Conservation (phyloP, 2,113 vertebrate species). For the Crotophaga sulcirostris region DNA sequence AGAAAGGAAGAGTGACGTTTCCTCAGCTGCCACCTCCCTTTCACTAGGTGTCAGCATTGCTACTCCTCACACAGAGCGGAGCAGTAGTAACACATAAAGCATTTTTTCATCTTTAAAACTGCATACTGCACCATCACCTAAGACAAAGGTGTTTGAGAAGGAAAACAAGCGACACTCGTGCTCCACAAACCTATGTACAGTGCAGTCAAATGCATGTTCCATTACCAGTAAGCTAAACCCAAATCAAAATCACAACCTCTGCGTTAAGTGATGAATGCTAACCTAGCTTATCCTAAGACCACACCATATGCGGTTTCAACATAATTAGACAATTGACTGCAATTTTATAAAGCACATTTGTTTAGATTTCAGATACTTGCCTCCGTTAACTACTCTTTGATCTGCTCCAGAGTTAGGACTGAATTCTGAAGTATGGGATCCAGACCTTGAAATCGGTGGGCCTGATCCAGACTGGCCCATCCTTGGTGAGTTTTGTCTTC, state of each 20-base stretch:
- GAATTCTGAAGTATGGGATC: conserved; percentile 90
- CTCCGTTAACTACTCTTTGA: conserved; percentile 98
- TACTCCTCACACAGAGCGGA: neutral
- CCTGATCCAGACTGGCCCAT: conserved; percentile 86
- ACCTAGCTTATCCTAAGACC: neutral
- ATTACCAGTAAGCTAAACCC: neutral
- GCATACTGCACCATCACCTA: neutral
- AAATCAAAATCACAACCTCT: neutral
- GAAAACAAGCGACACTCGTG: neutral
- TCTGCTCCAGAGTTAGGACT: conserved; percentile 88
- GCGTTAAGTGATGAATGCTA: neutral
- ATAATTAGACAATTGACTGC: neutral
- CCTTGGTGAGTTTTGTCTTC: conserved; percentile 91
- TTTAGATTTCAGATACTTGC: conserved; percentile 76
- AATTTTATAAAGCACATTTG: neutral
- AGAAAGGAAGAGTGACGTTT: neutral
- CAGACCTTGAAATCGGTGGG: conserved; percentile 84
- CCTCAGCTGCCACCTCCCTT: neutral
- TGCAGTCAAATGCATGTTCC: accelerated
- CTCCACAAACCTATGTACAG: neutral
- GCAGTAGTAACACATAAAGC: neutral
- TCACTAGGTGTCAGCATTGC: conserved; percentile 60
- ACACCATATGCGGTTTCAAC: neutral
- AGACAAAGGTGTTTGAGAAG: neutral
- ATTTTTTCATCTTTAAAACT: neutral